These are phyloP conservation scores for Mugil cephalus DNA, from an alignment of 2,113 vertebrate species.

Conservation along the genomic window DNA sequence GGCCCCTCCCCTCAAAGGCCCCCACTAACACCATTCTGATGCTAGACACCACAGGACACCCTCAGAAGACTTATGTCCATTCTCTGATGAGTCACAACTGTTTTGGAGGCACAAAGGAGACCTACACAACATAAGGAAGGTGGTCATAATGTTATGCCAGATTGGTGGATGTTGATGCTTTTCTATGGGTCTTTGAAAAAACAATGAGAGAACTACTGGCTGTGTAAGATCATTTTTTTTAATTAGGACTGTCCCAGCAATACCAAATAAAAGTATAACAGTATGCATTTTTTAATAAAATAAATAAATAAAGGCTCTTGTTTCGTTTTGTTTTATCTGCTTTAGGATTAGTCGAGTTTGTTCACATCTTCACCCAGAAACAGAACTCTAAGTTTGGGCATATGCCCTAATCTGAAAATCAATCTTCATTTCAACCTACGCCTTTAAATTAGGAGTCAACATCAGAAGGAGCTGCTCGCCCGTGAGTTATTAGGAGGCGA, in stretches of 20 bases:
- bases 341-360: conserved; percentile 38
- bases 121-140: too few relatives aligned
- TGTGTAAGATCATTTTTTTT: neutral
- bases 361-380: conserved; percentile 18
- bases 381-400: conserved; percentile 49
- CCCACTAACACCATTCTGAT: too few relatives aligned
- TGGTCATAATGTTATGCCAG: too few relatives aligned
- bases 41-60: too few relatives aligned
- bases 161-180: too few relatives aligned
- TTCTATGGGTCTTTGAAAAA: too few relatives aligned
- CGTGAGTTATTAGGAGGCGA: conserved; percentile 48
- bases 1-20: too few relatives aligned
- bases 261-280: conserved; percentile 9
- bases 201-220: too few relatives aligned
- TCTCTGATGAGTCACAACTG: too few relatives aligned
- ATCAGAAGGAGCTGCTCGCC: conserved; percentile 57
- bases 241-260: neutral
- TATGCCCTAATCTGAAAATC: conserved; percentile 63
- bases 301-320: conserved; percentile 10
- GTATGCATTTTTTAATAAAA: too few relatives aligned
- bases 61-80: too few relatives aligned
- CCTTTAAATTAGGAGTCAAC: conserved; percentile 64
- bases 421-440: conserved; percentile 58
- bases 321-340: conserved; percentile 20
- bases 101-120: too few relatives aligned